These are phyloP conservation scores for Sander vitreus DNA, from an alignment of 2,113 vertebrate species.

Conservation along the genomic window DNA sequence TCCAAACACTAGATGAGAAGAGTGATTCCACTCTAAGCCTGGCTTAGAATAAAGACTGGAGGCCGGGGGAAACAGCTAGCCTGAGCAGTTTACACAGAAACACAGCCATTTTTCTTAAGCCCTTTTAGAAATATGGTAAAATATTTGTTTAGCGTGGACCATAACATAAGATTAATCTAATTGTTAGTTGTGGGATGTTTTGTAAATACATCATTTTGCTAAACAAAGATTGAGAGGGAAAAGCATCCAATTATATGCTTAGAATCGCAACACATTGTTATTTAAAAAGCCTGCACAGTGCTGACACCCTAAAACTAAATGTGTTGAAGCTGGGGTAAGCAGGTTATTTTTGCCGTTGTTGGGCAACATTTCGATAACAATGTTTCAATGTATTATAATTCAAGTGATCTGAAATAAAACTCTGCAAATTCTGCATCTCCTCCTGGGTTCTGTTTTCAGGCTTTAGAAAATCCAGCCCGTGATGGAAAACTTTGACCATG, in stretches of 20 bases:
- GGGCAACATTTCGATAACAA: too few species aligned
- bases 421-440: too few species aligned
- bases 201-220: neutral
- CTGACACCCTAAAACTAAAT: neutral
- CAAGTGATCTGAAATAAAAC: too few species aligned
- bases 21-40: neutral
- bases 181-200: slow-evolving; percentile 7
- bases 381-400: too few species aligned
- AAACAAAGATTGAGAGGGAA: slow-evolving; percentile 31
- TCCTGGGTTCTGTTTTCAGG: too few species aligned
- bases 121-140: neutral
- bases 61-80: neutral
- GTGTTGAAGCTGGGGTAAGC: too few species aligned
- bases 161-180: neutral
- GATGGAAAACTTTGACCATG: too few species aligned
- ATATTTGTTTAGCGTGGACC: slow-evolving; percentile 3
- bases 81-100: neutral
- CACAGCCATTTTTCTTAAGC: neutral
- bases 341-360: too few species aligned
- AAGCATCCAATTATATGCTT: slow-evolving; percentile 1
- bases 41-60: slow-evolving; percentile 1
- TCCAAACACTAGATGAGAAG: neutral
- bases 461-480: too few species aligned
- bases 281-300: neutral
- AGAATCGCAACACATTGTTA: neutral